Percentiles rank a stretch among this genome's conserved stretches.
phyloP scores from a whole-genome alignment of 2,113 vertebrate species.

The Anolis carolinensis region DNA sequence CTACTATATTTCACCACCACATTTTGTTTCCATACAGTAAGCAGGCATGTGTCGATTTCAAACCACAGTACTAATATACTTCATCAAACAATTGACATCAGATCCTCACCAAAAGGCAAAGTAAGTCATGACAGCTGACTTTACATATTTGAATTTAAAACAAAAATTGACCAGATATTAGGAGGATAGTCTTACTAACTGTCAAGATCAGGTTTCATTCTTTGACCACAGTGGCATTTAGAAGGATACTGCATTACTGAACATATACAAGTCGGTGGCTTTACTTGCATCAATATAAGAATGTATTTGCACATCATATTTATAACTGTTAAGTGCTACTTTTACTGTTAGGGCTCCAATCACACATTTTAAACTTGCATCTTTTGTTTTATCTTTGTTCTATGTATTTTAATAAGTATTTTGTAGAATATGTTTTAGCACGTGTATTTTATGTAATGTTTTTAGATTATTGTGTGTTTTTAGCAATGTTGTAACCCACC shows the following conservation, averaged over 20 bases:
- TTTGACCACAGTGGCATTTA: neutral
- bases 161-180: constrained; percentile 55
- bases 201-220: neutral
- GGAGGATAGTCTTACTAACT: constrained; percentile 7
- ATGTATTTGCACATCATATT: neutral
- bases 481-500: no score
- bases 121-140: constrained; percentile 55
- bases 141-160: constrained; percentile 63
- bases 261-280: neutral
- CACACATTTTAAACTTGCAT: no score
- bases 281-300: neutral
- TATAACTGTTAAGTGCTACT: no score
- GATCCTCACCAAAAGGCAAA: constrained; percentile 53
- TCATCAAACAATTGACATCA: constrained; percentile 37
- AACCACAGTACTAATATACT: constrained; percentile 27
- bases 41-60: constrained; percentile 40
- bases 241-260: neutral
- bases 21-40: constrained; percentile 44
- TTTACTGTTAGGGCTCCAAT: no score
- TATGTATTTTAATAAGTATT: no score
- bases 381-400: no score
- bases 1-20: constrained; percentile 41
- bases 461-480: no score
- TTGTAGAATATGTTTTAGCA: no score
- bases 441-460: no score